Base-by-base conservation (phyloP, 2,113 vertebrate species). In the Benitochromis conjunctus region DNA sequence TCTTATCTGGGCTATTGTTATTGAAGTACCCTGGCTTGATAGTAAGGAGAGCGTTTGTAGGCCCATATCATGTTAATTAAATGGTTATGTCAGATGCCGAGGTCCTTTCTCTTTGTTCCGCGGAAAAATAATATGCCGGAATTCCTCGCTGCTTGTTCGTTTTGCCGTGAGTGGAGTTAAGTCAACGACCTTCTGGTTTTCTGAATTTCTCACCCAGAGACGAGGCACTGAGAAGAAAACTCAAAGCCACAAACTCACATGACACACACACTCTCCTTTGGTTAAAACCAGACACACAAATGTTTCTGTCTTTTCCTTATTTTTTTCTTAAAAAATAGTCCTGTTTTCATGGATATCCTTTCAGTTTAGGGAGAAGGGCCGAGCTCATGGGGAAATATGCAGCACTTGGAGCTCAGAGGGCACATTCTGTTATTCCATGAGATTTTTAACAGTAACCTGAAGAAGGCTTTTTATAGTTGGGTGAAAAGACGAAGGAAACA, bases 361-460 rank as follows among this genome's bases (percentile, higher is more conserved):
- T 69, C 64, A 79, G 83, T 92, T 86, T 78, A 29, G 46, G 71
- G 12, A 26, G 16, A 18, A 11, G 53, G 69, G 43, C 43, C 9
- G 2, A 43, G 14, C 64, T 26, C 55, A 86, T 16, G 6, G 66
- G 78, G 80, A 84, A 91, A 80, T 64, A 84, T 78, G 87, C 62
- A 19, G 54, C 77, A 76, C 41, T 81, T 81, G 9, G 55, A 88
- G 85, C 10, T 1, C 18, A 31, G 87, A 85, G 89, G 58, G 80
- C 8, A 78, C 84, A 87, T 90, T 91, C 82, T 90, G 82, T 86
- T 90, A 78, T 91, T 93, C 57, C 64, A 26, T 80, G n/a, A 77
- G 80, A 89, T 81, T 86, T 90, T 84, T 86, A 80, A 77, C 83
- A 31, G 71, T 41, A 81, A 84, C 64, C 62, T 38, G 85, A 62